Base-by-base conservation (phyloP, 2,797 vertebrate species). In the Rhyacichthys aspro region DNA sequence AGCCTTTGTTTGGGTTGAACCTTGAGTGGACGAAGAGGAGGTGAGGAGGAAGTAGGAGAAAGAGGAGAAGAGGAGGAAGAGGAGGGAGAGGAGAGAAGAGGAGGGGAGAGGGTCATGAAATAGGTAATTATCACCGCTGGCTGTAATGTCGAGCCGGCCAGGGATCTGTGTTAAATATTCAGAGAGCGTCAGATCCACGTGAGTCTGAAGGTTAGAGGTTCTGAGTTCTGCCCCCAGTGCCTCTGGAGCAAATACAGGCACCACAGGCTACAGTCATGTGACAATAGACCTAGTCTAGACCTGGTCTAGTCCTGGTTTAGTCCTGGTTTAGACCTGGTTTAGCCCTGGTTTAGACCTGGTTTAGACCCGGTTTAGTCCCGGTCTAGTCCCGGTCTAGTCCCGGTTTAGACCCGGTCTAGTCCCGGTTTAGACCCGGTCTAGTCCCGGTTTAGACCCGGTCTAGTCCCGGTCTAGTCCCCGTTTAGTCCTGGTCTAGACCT, bases 51-150 rank as follows among this genome's bases (percentile, higher is more conserved):
- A n/a, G n/a, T n/a, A n/a, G n/a, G n/a, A n/a, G n/a, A n/a, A n/a
- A n/a, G n/a, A n/a, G n/a, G n/a, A n/a, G n/a, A n/a, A n/a, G n/a
- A n/a, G n/a, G n/a, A n/a, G n/a, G n/a, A n/a, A n/a, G n/a, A n/a
- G n/a, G n/a, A n/a, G n/a, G n/a, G n/a, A n/a, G n/a, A n/a, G n/a
- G n/a, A n/a, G n/a, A n/a, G n/a, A n/a, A n/a, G n/a, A n/a, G n/a
- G n/a, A n/a, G n/a, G n/a, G 46, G 52, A 74, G 68, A 65, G 80
- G 62, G 52, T 85, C 73, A 83, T 86, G 74, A 83, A 87, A 83
- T 68, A 43, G n/a, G 62, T 87, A 80, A 83, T 80, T 74, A 74
- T 23, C 81, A 82, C 77, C 74, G 0, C 63, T 65, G 56, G 77
- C 77, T 69, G 59, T 76, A 56, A 78, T 78, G 64, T 74, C 66